Conservation (phyloP, 2,888 invertebrate species). For the Falcaria lacertinaria region DNA sequence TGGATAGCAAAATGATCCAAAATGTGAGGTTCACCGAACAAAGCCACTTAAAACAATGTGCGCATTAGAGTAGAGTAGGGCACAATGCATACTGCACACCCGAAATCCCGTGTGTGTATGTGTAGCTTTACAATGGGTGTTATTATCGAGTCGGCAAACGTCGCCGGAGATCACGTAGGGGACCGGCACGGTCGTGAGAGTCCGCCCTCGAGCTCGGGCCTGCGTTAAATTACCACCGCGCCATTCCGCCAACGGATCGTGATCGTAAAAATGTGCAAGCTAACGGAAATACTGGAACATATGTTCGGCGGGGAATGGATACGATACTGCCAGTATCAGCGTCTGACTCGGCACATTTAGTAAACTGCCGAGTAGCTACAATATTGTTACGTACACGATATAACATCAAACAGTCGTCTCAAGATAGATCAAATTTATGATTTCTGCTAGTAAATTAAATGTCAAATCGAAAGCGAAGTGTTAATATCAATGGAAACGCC, state of each 20-base stretch:
- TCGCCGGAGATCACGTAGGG: constrained; percentile 68
- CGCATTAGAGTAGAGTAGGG: too few species aligned
- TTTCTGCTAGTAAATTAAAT: too few species aligned
- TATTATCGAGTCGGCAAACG: constrained; percentile 56
- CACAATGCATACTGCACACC: background rate
- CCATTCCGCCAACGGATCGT: constrained; percentile 10
- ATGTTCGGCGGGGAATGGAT: constrained; percentile 5
- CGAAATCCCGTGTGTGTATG: background rate
- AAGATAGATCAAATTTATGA: too few species aligned
- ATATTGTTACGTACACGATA: too few species aligned
- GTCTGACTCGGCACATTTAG: constrained; percentile 11
- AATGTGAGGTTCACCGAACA: too few species aligned
- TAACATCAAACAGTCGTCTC: too few species aligned
- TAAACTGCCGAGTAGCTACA: background rate
- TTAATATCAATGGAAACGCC: too few species aligned
- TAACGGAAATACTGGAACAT: constrained; percentile 51
- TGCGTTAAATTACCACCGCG: constrained; percentile 38
- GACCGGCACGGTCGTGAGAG: constrained; percentile 55
- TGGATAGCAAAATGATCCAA: too few species aligned
- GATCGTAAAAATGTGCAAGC: constrained; percentile 66
- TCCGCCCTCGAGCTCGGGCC: constrained; percentile 17
- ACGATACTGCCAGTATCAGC: constrained; percentile 6
- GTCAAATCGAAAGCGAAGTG: too few species aligned
- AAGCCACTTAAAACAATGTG: too few species aligned
- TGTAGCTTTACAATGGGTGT: constrained; percentile 15